A percentile compares a stretch with the other conserved stretches of the same genome.
These are phyloP conservation scores for Eretmocerus hayati DNA, from an alignment of 2,888 invertebrate species.

Conservation along the genomic window DNA sequence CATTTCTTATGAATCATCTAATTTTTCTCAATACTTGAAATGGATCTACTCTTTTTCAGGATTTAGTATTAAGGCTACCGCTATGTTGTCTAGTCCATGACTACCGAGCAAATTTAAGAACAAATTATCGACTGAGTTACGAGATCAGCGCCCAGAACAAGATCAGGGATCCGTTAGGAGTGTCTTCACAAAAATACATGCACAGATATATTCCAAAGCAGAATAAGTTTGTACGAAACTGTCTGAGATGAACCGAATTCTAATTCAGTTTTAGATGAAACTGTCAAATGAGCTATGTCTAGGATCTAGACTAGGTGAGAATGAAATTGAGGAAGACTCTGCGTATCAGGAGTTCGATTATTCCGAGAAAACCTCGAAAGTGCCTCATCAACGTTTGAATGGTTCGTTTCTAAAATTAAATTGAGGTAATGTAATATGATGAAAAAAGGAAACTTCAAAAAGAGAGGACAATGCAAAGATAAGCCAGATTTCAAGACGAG, in stretches of 20 bases:
- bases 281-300: constrained; percentile 1
- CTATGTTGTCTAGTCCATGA: constrained; percentile 30
- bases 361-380: constrained; percentile 35
- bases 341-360: constrained; percentile 14
- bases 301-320: constrained; percentile 12
- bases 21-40: background rate
- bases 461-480: constrained; percentile 22
- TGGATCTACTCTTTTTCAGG: too few species aligned
- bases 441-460: constrained; percentile 18
- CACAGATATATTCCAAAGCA: constrained; percentile 8
- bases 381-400: constrained; percentile 39
- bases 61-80: constrained; percentile 18
- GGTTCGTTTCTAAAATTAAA: constrained; percentile 18
- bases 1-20: too few species aligned
- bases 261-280: constrained; percentile 12
- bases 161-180: constrained; percentile 15
- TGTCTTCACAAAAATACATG: constrained; percentile 11
- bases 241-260: constrained; percentile 7
- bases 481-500: constrained; percentile 4
- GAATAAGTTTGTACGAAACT: background rate
- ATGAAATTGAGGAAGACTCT: constrained; percentile 9
- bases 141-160: constrained; percentile 8
- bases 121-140: constrained; percentile 21
- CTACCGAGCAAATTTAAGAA: constrained; percentile 26
- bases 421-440: constrained; percentile 11